Evolutionary conservation across 2,113 vertebrate species (phyloP).

Genomic region (Argyrosomus japonicus): DNA sequence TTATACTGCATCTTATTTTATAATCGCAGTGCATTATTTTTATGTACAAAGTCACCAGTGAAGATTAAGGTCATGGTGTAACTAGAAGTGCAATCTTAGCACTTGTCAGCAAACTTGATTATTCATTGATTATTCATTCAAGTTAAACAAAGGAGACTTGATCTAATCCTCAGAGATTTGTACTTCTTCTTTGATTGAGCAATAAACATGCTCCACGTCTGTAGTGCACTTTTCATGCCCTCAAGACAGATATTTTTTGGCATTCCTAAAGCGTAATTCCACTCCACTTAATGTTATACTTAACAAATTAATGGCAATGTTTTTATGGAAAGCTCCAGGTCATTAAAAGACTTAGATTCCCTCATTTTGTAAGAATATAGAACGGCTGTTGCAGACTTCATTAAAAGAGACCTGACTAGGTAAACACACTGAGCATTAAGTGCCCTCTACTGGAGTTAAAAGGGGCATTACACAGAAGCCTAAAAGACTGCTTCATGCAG

Average conservation of each 20-base stretch:
- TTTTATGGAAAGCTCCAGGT: background rate
- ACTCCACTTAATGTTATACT: background rate
- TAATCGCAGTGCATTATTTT: background rate
- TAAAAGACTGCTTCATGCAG: background rate
- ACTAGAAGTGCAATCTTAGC: background rate
- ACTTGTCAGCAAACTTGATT: background rate
- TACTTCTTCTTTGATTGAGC: background rate
- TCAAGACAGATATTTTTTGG: slow-evolving; percentile 22
- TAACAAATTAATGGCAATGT: background rate
- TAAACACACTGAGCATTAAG: slow-evolving; percentile 11
- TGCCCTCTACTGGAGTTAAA: slow-evolving; percentile 54
- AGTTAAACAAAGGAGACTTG: background rate
- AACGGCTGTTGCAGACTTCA: slow-evolving; percentile 4
- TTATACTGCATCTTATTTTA: background rate
- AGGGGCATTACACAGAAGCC: background rate
- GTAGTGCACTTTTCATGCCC: slow-evolving; percentile 28
- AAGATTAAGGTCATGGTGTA: background rate
- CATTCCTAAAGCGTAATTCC: background rate
- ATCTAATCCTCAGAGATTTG: background rate
- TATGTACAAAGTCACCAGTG: background rate
- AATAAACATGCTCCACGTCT: background rate
- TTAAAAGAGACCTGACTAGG: background rate
- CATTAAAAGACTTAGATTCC: background rate
- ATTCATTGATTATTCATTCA: background rate
- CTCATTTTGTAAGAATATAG: background rate